These are phyloP conservation scores for Cryptoprocta ferox DNA, from an alignment of 2,797 vertebrate genomes.

Conservation along the genomic window DNA sequence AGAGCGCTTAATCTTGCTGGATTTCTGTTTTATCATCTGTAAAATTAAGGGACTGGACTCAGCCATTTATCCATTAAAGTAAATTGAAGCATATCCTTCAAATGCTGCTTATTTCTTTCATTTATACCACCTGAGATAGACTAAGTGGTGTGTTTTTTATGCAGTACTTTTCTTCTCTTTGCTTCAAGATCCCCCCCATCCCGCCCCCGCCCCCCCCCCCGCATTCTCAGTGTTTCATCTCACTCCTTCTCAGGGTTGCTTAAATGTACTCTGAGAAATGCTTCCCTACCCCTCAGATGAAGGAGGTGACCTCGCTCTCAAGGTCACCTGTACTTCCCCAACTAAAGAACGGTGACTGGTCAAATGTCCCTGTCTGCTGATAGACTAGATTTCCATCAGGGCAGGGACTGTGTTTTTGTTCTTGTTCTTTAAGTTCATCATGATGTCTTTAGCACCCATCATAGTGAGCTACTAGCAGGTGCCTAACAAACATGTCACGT, in stretches of 20 bases:
- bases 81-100: background rate
- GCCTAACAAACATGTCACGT: background rate
- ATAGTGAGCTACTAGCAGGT: background rate
- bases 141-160: background rate
- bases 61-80: background rate
- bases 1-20: background rate
- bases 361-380: background rate
- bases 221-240: background rate
- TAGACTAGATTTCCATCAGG: background rate
- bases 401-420: background rate
- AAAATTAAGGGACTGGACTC: background rate
- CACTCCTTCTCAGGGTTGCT: background rate
- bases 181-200: too few species aligned
- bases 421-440: background rate
- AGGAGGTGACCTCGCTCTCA: background rate
- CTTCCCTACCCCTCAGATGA: background rate
- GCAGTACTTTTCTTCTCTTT: background rate
- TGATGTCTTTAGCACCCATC: background rate
- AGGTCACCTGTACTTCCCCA: background rate
- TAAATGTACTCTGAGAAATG: background rate
- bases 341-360: background rate
- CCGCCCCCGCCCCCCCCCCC: accelerated
- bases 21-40: conserved; percentile 31
- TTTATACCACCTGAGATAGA: background rate
- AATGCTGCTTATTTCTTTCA: background rate